phyloP scores from a whole-genome alignment of 1,140 invertebrate species.

The Centruroides vittatus region DNA sequence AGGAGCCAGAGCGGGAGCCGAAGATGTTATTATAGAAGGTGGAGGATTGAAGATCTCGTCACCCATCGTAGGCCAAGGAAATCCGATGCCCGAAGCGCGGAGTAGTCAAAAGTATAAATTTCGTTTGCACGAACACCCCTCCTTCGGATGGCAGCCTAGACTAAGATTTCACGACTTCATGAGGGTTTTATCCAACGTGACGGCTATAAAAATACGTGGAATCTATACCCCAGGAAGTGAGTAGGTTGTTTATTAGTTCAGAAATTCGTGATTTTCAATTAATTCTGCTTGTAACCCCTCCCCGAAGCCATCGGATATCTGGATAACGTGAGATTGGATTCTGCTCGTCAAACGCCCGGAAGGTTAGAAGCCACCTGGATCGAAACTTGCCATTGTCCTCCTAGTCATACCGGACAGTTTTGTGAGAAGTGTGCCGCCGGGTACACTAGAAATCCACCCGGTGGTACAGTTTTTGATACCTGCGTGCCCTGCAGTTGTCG shows the following conservation, averaged over 20 bases:
- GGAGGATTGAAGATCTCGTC: conserved; percentile 60
- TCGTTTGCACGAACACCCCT: conserved; percentile 60
- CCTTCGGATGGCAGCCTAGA: conserved; percentile 77
- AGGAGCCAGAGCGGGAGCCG: conserved; percentile 49
- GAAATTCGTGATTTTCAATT: neutral
- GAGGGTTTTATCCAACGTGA: conserved; percentile 78
- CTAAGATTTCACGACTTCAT: conserved; percentile 74
- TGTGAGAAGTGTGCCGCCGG: conserved; percentile 92
- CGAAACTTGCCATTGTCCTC: conserved; percentile 81
- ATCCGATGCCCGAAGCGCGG: conserved; percentile 57
- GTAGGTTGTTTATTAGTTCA: neutral
- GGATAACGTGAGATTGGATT: conserved; percentile 73
- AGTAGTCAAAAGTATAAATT: conserved; percentile 54
- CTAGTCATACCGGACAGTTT: conserved; percentile 78
- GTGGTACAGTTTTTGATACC: conserved; percentile 79
- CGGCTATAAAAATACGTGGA: conserved; percentile 81
- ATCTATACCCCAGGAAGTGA: conserved; percentile 63
- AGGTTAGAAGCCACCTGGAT: conserved; percentile 75
- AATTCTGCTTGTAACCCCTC: neutral
- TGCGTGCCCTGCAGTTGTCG: conserved; percentile 95
- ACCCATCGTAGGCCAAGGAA: conserved; percentile 81
- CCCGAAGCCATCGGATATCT: conserved; percentile 48
- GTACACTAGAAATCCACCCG: conserved; percentile 71
- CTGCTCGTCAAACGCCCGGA: conserved; percentile 60
- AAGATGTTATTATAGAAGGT: conserved; percentile 72